A percentile compares a stretch with the other conserved stretches of the same genome.
Evolutionary conservation across 2,888 invertebrate species (phyloP).

Genomic region (Labia minor): DNA sequence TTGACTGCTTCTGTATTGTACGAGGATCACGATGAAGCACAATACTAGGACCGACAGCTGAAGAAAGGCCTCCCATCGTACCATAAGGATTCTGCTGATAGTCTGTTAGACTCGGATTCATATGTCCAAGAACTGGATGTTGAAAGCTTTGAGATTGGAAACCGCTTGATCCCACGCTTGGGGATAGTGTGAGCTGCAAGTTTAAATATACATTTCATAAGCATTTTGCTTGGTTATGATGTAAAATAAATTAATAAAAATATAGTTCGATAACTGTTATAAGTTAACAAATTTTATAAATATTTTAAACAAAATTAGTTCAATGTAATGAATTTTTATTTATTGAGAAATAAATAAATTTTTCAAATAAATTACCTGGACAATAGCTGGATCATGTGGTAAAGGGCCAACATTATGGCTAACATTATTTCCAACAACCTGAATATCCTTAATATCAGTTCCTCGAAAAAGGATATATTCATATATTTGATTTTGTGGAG

Average conservation of each 20-base stretch:
- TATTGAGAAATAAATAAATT: no score
- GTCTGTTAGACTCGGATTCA: slow-evolving; percentile 42
- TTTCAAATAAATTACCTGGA: slow-evolving; percentile 54
- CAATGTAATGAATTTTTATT: no score
- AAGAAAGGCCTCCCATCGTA: slow-evolving; percentile 35
- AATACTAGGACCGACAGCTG: slow-evolving; percentile 42
- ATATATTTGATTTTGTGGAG: slow-evolving; percentile 94
- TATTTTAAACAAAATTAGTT: no score
- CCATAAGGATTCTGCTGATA: slow-evolving; percentile 40
- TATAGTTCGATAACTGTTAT: no score
- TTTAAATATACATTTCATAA: neutral
- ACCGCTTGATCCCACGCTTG: slow-evolving; percentile 50
- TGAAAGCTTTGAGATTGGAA: slow-evolving; percentile 55
- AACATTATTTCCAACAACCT: slow-evolving; percentile 54
- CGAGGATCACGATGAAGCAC: slow-evolving; percentile 38
- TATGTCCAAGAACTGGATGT: slow-evolving; percentile 59
- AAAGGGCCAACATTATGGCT: slow-evolving; percentile 40
- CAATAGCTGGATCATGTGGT: slow-evolving; percentile 97
- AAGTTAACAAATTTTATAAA: no score
- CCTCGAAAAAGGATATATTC: slow-evolving; percentile 98
- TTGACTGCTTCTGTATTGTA: slow-evolving; percentile 45
- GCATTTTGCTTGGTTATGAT: neutral
- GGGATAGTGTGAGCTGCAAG: slow-evolving; percentile 62
- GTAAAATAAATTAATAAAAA: no score
- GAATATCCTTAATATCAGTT: slow-evolving; percentile 96